Base-by-base conservation (phyloP, 2,113 vertebrate species). In the Dermatemys mawii region DNA sequence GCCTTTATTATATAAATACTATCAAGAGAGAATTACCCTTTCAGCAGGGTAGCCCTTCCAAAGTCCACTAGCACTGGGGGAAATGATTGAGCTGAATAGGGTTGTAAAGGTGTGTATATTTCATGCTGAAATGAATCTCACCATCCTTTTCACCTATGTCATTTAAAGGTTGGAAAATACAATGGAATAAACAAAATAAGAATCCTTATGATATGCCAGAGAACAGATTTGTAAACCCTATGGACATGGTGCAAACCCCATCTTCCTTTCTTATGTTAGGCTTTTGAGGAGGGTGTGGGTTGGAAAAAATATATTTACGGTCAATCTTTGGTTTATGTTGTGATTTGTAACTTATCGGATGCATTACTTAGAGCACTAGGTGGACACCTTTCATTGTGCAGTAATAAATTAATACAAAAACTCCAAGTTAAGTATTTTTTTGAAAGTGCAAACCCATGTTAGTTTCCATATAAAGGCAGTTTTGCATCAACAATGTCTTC, bases 391-490 rank as follows among this genome's bases (percentile, higher is more conserved):
- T 22, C 5, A 5, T 70, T 38, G 63, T 70, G 10, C n/a, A 22
- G 22, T 46, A 78, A 22, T 90, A 38, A 53, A 11, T 85, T 85
- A 73, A 79, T 50, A 4, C 75, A 6, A 85, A 81, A 14, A 5
- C 35, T 90, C 50, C 0, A 2, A 48, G 13, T 53, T 49, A 19
- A 83, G 0, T n/a, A 63, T 1, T 5, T 78, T 1, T 46, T 21
- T 54, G 76, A 11, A 38, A 88, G 26, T 22, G 50, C 4, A 83
- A 55, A 60, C 8, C 24, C 82, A 3, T 1, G 41, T 3, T 1
- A 2, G 2, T 81, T 81, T n/a, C 26, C 35, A 67, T 87, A 81
- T 35, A 70, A 80, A 44, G 60, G 82, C 13, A 5, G 22, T 8
- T 11, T 75, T 80, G 29, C 4, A 78, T 6, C 6, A 50, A 38